These are phyloP conservation scores for Furcifer pardalis DNA, from an alignment of 2,797 vertebrate species.

Conservation along the genomic window DNA sequence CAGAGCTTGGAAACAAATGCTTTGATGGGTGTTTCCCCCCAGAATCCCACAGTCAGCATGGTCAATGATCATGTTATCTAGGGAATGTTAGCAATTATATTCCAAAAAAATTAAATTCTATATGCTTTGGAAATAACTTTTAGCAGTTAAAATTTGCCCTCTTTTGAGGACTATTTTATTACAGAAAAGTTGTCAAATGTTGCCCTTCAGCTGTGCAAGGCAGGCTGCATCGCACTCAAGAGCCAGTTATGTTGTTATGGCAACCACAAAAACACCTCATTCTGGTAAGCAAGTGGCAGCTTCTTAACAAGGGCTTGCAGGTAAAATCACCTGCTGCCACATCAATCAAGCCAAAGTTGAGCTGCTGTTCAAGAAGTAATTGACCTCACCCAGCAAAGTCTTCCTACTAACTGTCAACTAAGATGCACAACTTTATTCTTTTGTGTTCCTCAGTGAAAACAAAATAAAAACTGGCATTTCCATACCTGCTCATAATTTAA, in stretches of 20 bases:
- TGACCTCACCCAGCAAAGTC: background rate
- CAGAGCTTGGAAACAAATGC: background rate
- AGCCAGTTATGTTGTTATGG: background rate
- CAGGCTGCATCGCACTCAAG: background rate
- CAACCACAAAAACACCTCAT: constrained; percentile 10
- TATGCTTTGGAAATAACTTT: too few species aligned
- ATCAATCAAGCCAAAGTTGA: constrained; percentile 3
- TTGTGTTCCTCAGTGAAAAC: background rate
- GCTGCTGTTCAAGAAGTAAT: constrained; percentile 10
- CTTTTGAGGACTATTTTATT: background rate
- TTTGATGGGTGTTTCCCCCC: too few species aligned
- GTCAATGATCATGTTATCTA: too few species aligned
- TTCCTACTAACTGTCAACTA: background rate
- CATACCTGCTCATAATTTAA: background rate
- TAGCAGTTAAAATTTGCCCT: background rate
- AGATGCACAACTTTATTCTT: background rate
- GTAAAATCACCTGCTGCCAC: constrained; percentile 27
- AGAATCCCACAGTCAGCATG: too few species aligned
- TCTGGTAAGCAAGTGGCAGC: constrained; percentile 10
- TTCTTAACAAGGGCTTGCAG: constrained; percentile 9
- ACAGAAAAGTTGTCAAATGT: constrained; percentile 7
- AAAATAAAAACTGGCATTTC: background rate
- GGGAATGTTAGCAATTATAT: too few species aligned
- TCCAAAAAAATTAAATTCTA: too few species aligned
- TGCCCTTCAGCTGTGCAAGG: background rate